Evolutionary conservation across 2,888 invertebrate genomes (phyloP).

Genomic region (Stenodera caucasica): DNA sequence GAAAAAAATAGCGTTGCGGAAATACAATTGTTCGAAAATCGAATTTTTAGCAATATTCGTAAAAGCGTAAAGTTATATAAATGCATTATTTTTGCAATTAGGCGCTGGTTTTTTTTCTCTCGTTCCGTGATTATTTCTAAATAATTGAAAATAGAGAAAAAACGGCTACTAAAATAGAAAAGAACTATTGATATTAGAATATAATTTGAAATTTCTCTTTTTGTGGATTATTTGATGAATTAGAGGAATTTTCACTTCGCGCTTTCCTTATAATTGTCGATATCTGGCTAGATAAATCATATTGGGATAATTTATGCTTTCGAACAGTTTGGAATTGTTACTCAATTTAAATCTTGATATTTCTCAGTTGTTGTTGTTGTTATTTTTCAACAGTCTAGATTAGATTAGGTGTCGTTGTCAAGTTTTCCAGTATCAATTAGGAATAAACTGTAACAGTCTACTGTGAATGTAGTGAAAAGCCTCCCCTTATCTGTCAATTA

Average conservation of each 20-base stretch:
- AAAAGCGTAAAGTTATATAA: constrained; percentile 46
- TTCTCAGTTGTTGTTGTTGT: not conserved
- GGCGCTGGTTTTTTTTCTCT: not conserved
- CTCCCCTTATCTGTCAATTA: constrained; percentile 14
- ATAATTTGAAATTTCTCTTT: constrained; percentile 41
- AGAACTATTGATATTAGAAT: constrained; percentile 1
- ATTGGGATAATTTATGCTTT: too few relatives aligned
- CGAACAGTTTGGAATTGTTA: too few relatives aligned
- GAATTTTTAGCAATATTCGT: constrained; percentile 33
- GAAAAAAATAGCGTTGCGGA: constrained; percentile 22
- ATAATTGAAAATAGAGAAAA: not conserved
- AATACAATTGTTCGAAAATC: constrained; percentile 24
- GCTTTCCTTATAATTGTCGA: constrained; percentile 42
- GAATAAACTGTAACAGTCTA: not conserved
- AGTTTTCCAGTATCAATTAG: constrained; percentile 9
- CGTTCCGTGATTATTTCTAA: not conserved
- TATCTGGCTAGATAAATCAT: constrained; percentile 12
- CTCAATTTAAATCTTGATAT: not conserved
- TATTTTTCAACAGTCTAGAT: not conserved
- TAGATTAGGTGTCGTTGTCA: constrained; percentile 7
- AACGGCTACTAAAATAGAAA: not conserved
- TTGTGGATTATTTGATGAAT: constrained; percentile 38
- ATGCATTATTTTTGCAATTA: constrained; percentile 37
- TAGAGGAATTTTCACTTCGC: constrained; percentile 42
- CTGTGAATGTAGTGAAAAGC: not conserved